phyloP scores from a whole-genome alignment of 1,140 invertebrate genomes.

The Drosophila gunungcola region DNA sequence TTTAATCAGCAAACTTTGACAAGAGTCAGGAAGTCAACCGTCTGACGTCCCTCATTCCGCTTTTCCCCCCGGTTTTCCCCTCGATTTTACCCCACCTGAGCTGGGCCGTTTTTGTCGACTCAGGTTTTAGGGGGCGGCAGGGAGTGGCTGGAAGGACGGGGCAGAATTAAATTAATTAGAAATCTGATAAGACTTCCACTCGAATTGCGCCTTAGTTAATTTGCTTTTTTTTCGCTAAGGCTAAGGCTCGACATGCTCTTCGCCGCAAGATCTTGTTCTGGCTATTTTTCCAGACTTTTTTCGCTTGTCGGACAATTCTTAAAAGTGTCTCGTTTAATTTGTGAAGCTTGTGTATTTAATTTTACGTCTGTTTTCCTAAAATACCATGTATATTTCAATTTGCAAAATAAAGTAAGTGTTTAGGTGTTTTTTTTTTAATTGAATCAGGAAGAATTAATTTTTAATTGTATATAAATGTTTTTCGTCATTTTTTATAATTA shows the following conservation, averaged over 20 bases:
- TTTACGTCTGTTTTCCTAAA: background rate
- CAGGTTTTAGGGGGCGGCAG: conserved; percentile 32
- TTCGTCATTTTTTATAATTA: no score
- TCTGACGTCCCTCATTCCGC: conserved; percentile 22
- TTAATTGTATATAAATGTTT: no score
- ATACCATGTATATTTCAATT: no score
- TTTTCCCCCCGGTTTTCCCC: background rate
- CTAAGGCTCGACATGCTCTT: conserved; percentile 20
- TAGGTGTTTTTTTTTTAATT: no score
- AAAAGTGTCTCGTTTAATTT: background rate
- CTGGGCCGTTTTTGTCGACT: conserved; percentile 65
- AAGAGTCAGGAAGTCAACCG: conserved; percentile 80
- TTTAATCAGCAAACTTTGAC: conserved; percentile 83
- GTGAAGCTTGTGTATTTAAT: background rate
- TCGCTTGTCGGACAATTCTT: background rate
- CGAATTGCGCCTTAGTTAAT: conserved; percentile 80
- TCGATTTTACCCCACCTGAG: background rate
- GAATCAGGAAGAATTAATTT: no score
- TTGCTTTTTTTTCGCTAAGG: conserved; percentile 56
- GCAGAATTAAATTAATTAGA: conserved; percentile 83
- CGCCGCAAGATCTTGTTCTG: background rate
- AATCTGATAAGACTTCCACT: conserved; percentile 77
- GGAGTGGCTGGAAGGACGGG: conserved; percentile 44
- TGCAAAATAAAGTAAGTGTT: no score
- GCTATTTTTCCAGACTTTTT: background rate